phyloP scores from a whole-genome alignment of 2,797 vertebrate genomes.

The Oceanodroma leucorhoa region DNA sequence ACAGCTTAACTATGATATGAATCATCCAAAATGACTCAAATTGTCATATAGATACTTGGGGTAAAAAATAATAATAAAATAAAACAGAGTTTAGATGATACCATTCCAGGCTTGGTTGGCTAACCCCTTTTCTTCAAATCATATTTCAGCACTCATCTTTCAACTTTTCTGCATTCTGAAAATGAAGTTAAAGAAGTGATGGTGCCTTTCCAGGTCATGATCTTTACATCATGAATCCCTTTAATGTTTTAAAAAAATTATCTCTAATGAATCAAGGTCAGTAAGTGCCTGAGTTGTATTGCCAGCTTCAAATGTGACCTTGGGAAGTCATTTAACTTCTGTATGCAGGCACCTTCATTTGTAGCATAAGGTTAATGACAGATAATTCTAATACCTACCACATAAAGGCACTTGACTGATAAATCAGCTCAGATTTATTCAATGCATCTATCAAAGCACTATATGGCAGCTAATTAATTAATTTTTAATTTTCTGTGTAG shows the following conservation, averaged over 20 bases:
- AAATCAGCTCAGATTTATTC: background rate
- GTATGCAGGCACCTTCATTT: background rate
- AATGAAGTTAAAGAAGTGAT: background rate
- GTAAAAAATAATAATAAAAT: background rate
- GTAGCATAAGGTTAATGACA: background rate
- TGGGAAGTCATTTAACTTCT: background rate
- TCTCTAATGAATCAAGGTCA: background rate
- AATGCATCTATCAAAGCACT: background rate
- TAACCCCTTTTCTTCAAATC: background rate
- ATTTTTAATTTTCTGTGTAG: background rate
- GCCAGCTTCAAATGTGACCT: background rate
- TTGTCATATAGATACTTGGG: background rate
- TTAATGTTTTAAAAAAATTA: background rate
- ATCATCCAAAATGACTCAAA: background rate
- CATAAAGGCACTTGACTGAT: background rate
- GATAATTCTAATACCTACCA: conserved; percentile 1
- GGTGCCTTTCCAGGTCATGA: background rate
- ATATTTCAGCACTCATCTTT: background rate
- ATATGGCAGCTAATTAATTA: background rate
- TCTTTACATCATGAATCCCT: background rate
- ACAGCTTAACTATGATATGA: background rate
- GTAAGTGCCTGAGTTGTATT: background rate
- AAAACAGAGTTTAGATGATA: background rate
- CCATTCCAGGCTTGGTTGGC: background rate
- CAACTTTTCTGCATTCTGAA: background rate